Evolutionary conservation across 2,888 invertebrate genomes (phyloP).

Genomic region (Caenorhabditis uteleia): DNA sequence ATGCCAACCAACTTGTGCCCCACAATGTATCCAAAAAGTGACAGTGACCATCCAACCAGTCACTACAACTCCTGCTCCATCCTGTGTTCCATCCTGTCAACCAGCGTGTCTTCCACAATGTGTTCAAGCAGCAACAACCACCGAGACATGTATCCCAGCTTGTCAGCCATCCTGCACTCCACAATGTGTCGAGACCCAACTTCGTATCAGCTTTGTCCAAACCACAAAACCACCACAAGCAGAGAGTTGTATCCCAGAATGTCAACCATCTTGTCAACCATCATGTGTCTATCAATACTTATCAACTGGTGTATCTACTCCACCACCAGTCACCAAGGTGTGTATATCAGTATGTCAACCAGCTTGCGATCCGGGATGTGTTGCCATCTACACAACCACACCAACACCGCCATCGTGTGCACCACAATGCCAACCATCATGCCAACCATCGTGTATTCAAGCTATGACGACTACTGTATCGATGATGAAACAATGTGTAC

Average conservation of each 20-base stretch:
- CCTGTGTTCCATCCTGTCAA: too few relatives aligned
- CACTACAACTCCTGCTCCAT: background rate
- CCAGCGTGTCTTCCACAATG: background rate
- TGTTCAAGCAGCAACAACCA: slow-evolving; percentile 8
- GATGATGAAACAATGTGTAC: slow-evolving; percentile 32
- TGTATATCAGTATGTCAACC: slow-evolving; percentile 35
- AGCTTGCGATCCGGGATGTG: slow-evolving; percentile 39
- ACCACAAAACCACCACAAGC: slow-evolving; percentile 19
- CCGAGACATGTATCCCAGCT: slow-evolving; percentile 23
- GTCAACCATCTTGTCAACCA: slow-evolving; percentile 35
- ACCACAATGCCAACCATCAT: slow-evolving; percentile 36
- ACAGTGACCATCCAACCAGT: slow-evolving; percentile 5
- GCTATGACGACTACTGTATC: slow-evolving; percentile 18
- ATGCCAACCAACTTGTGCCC: slow-evolving; percentile 36
- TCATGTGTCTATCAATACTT: slow-evolving; percentile 12
- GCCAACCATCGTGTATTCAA: slow-evolving; percentile 32
- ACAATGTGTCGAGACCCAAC: slow-evolving; percentile 25
- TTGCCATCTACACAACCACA: slow-evolving; percentile 29
- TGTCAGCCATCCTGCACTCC: slow-evolving; percentile 26
- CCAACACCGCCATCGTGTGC: slow-evolving; percentile 20
- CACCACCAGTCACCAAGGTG: slow-evolving; percentile 20
- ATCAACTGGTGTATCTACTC: slow-evolving; percentile 12
- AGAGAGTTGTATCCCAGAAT: slow-evolving; percentile 21
- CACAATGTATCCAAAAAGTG: slow-evolving; percentile 29
- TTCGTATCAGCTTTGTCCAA: slow-evolving; percentile 19